phyloP scores from a whole-genome alignment of 2,797 vertebrate species.

The Xenops minutus region DNA sequence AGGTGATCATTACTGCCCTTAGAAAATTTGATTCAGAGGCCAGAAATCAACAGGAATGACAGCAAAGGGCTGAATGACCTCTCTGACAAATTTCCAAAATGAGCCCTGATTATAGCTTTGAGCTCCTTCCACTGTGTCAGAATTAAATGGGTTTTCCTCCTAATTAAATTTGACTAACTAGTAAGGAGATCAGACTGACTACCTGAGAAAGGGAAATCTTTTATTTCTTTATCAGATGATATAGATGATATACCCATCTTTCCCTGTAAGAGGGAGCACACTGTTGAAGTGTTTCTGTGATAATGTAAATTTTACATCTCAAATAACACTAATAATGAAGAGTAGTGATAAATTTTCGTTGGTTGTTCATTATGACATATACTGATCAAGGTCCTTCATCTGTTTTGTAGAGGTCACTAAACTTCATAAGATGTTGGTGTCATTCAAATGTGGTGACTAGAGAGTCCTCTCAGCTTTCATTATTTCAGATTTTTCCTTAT shows the following conservation, averaged over 20 bases:
- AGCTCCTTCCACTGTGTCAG: background rate
- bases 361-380: background rate
- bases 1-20: background rate
- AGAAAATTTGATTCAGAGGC: background rate
- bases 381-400: background rate
- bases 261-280: background rate
- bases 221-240: background rate
- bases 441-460: background rate
- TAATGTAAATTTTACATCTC: background rate
- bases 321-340: background rate
- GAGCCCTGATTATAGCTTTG: background rate
- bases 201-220: background rate
- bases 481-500: background rate
- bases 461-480: background rate
- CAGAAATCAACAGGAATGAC: constrained; percentile 1
- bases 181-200: background rate
- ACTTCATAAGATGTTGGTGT: background rate
- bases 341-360: background rate
- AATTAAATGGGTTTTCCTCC: constrained; percentile 8
- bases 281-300: background rate
- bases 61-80: background rate
- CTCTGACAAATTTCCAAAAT: constrained; percentile 9
- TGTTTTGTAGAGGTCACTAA: background rate
- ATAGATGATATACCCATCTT: background rate
- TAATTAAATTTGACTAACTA: background rate